A percentile compares a stretch with the other conserved stretches of the same genome.
Conservation (phyloP, 2,797 vertebrate species). For the Caiman crocodilus region DNA sequence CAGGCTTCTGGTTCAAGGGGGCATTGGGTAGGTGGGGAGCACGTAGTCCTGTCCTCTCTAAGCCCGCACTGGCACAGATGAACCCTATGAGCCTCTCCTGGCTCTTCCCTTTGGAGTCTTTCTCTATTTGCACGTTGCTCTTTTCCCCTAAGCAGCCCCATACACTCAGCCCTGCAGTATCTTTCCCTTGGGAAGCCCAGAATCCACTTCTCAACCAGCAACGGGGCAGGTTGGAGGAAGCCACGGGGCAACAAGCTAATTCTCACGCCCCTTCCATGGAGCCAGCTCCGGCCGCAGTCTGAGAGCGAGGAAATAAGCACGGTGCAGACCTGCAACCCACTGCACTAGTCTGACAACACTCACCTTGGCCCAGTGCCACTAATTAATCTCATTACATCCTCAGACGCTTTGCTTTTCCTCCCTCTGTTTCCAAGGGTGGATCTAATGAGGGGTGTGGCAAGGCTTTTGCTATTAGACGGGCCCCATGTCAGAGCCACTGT, state of each 20-base stretch:
- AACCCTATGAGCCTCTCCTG: background rate
- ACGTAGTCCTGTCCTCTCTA: too few relatives aligned
- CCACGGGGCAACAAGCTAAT: rapidly evolving
- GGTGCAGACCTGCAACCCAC: background rate
- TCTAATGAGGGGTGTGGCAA: constrained; percentile 35
- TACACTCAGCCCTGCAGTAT: background rate
- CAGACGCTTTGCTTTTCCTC: constrained; percentile 37
- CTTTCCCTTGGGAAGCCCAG: background rate
- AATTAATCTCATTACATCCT: constrained; percentile 52
- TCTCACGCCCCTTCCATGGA: background rate
- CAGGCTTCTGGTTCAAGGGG: too few relatives aligned
- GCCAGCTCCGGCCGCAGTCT: background rate
- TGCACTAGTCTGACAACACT: constrained; percentile 52
- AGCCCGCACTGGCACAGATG: background rate
- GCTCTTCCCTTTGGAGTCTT: background rate
- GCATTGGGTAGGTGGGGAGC: too few relatives aligned
- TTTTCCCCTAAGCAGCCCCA: background rate
- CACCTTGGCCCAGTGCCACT: constrained; percentile 44
- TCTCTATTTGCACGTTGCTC: background rate
- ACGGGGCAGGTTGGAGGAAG: background rate
- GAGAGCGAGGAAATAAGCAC: background rate
- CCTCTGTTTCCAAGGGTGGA: constrained; percentile 43
- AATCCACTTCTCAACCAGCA: background rate
- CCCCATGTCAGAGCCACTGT: constrained; percentile 62
- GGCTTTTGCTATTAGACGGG: constrained; percentile 56